Conservation (phyloP, 2,888 invertebrate genomes). For the Imbricaverruca yamaguchii region DNA sequence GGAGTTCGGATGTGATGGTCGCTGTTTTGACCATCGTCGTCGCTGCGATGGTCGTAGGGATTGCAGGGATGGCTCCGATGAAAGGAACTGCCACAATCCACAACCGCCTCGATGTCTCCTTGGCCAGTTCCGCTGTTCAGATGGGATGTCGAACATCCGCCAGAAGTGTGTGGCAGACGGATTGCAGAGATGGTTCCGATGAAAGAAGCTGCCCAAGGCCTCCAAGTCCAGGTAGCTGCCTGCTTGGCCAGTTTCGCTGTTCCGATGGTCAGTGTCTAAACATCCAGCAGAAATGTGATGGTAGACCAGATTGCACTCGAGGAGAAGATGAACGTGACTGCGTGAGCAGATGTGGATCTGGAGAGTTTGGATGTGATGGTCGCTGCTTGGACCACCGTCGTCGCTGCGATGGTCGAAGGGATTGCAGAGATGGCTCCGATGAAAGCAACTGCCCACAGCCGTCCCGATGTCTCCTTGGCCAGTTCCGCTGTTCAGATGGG, state of each 20-base stretch:
- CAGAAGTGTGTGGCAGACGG: background rate
- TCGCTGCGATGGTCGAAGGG: no score
- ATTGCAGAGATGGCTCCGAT: background rate
- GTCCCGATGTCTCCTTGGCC: background rate
- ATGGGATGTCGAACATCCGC: background rate
- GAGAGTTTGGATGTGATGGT: background rate
- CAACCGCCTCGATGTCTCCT: background rate
- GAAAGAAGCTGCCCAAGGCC: background rate
- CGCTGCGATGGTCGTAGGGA: background rate
- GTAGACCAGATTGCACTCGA: background rate
- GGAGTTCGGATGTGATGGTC: background rate
- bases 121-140: background rate
- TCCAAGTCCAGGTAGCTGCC: background rate
- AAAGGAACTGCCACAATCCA: background rate
- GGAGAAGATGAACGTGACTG: conserved; percentile 2
- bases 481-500: background rate
- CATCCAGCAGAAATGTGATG: background rate
- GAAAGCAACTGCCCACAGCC: background rate
- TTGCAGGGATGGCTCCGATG: background rate
- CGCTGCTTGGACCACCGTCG: background rate
- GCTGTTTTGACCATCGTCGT: background rate
- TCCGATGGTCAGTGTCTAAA: background rate
- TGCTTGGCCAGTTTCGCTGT: background rate
- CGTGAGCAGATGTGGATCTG: background rate
- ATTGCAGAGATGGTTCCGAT: background rate